A percentile compares a stretch with the other conserved stretches of the same genome.
These are phyloP conservation scores for Anhinga anhinga DNA, from an alignment of 2,113 vertebrate species.

Conservation along the genomic window DNA sequence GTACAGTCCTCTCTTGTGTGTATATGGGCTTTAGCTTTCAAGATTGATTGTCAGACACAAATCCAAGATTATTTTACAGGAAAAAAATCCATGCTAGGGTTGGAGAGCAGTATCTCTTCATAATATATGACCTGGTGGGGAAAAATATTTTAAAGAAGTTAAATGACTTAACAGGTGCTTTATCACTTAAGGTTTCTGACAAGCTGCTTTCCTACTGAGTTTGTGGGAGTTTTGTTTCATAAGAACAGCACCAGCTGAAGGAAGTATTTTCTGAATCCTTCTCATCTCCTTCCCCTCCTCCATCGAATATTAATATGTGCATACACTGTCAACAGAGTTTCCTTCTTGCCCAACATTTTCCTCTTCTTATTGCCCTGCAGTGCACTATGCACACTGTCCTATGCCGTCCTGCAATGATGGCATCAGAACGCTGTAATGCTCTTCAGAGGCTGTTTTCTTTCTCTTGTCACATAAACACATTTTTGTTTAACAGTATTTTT, in stretches of 20 bases:
- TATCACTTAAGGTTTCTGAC: background rate
- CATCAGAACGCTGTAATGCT: background rate
- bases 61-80: background rate
- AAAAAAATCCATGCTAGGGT: background rate
- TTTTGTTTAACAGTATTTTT: background rate
- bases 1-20: background rate
- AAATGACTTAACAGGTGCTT: background rate
- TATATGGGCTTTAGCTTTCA: background rate
- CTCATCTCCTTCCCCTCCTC: background rate
- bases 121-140: background rate
- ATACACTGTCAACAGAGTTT: background rate
- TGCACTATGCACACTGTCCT: background rate
- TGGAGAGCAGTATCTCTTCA: background rate
- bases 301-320: background rate
- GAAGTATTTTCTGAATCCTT: background rate
- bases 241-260: background rate
- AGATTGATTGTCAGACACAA: background rate
- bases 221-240: background rate
- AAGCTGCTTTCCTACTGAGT: background rate
- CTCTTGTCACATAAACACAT: accelerated
- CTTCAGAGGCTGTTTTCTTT: background rate
- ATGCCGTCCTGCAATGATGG: accelerated
- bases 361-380: background rate
- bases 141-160: background rate
- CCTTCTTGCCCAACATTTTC: background rate